Percentiles rank a stretch among this genome's conserved stretches.
Evolutionary conservation across 2,888 invertebrate genomes (phyloP).

Genomic region (Acronicta aceris): DNA sequence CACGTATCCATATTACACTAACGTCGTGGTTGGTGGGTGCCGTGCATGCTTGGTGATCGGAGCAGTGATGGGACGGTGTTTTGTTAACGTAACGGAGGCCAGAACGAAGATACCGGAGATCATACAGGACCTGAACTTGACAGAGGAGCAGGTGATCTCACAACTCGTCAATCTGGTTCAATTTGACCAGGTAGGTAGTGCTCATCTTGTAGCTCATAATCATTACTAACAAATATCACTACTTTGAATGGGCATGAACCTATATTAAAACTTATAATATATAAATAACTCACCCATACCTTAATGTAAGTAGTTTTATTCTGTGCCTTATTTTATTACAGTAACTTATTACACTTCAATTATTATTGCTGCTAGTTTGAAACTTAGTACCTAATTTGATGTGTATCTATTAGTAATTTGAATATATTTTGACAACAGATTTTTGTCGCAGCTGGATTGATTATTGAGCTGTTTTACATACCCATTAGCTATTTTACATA

Average conservation of each 20-base stretch:
- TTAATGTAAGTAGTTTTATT: background rate
- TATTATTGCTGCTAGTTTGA: too few species aligned
- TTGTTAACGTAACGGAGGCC: conserved; percentile 73
- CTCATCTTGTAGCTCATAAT: conserved; percentile 33
- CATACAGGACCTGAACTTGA: conserved; percentile 52
- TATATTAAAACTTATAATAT: background rate
- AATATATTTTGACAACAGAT: too few species aligned
- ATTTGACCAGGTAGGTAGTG: conserved; percentile 76
- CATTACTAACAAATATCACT: conserved; percentile 7
- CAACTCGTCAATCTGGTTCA: conserved; percentile 71
- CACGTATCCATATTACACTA: conserved; percentile 49
- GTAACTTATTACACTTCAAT: too few species aligned
- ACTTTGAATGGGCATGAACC: conserved; percentile 26
- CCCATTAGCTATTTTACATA: too few species aligned
- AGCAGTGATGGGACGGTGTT: conserved; percentile 82
- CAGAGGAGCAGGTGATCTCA: conserved; percentile 65
- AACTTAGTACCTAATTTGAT: too few species aligned
- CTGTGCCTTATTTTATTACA: background rate
- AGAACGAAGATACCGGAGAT: conserved; percentile 56
- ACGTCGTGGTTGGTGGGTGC: conserved; percentile 50
- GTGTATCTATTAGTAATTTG: too few species aligned
- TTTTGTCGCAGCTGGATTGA: too few species aligned
- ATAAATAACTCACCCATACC: too few species aligned
- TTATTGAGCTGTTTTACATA: too few species aligned
- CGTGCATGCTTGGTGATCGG: conserved; percentile 57